A percentile compares a stretch with the other conserved stretches of the same genome.
phyloP scores from a whole-genome alignment of 1,140 invertebrate species.

The Drosophila subobscura region DNA sequence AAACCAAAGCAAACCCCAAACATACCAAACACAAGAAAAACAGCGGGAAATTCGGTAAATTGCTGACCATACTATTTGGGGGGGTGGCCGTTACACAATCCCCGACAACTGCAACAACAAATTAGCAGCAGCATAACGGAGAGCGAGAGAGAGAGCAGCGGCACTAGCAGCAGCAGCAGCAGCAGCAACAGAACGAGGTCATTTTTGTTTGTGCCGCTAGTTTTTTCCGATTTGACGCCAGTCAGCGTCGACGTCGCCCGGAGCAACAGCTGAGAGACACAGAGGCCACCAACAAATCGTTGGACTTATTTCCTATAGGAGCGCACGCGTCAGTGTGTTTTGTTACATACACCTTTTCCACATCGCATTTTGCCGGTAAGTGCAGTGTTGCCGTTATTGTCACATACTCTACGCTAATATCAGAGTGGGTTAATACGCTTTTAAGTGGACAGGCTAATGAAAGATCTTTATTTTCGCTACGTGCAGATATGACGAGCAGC shows the following conservation, averaged over 20 bases:
- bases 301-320: no score
- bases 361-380: slow-evolving; percentile 42
- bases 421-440: no score
- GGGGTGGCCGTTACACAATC: slow-evolving; percentile 25
- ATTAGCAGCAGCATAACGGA: background rate
- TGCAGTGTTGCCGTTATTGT: slow-evolving; percentile 11
- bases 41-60: slow-evolving; percentile 22
- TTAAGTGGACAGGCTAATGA: slow-evolving; percentile 7
- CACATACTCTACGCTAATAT: no score
- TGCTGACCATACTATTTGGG: background rate
- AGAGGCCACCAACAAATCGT: slow-evolving; percentile 5
- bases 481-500: no score
- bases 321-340: slow-evolving; percentile 22
- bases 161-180: background rate
- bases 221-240: slow-evolving; percentile 26
- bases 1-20: slow-evolving; percentile 14
- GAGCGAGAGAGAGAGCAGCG: slow-evolving; percentile 3
- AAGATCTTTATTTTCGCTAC: no score
- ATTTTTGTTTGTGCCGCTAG: slow-evolving; percentile 40
- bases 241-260: slow-evolving; percentile 24
- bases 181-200: slow-evolving; percentile 36
- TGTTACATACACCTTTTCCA: slow-evolving; percentile 3
- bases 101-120: slow-evolving; percentile 25
- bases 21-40: slow-evolving; percentile 28
- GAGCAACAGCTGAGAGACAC: slow-evolving; percentile 42